Evolutionary conservation across 2,797 vertebrate genomes (phyloP), one percentile per base, ranked within the genome.

Genomic region (Mus caroli): DNA sequence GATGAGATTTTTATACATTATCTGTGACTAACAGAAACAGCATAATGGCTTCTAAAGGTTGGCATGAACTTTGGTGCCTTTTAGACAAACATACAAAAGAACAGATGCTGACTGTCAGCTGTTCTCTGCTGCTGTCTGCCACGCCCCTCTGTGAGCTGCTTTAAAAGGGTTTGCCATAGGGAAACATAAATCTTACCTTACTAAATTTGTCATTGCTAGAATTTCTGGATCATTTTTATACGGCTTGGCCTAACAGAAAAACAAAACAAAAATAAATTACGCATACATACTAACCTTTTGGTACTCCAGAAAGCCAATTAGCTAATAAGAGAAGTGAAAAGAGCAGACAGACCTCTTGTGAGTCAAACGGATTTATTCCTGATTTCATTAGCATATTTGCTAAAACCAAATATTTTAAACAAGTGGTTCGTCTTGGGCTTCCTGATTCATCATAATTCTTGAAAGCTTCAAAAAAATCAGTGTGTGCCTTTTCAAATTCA

Each of bases 381-480:
- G 99, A 99, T 98, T 99, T 99, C 99, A 99, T 99, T 69, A 99
- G 99, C 99, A 99, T 99, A 98, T 99, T 99, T 98, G 99, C 99
- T 98, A 99, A 98, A 93, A 99, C 99, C 99, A 99, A 98, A 98
- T 99, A 99, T 98, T 99, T 99, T 98, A 99, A 99, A 98, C 99
- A 99, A 88, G 99, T 99, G 8, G 99, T 99, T 99, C 99, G 99
- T 98, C 99, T 99, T 79, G 99, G 99, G 98, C 99, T 99, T 98
- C 99, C 99, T 71, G 99, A 99, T 98, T 99, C 99, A 86, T 99
- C 99, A 0, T 99, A 99, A 98, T 99, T 99, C 98, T 99, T 99
- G 98, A 99, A 99, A 58, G 99, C 99, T 98, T 99, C 99, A 98
- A 99, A 99, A 99, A 99, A 99, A 98, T 99, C 99, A 95, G 99